Evolutionary conservation across 2,888 invertebrate species (phyloP).

Genomic region (Watsonalla cultraria): DNA sequence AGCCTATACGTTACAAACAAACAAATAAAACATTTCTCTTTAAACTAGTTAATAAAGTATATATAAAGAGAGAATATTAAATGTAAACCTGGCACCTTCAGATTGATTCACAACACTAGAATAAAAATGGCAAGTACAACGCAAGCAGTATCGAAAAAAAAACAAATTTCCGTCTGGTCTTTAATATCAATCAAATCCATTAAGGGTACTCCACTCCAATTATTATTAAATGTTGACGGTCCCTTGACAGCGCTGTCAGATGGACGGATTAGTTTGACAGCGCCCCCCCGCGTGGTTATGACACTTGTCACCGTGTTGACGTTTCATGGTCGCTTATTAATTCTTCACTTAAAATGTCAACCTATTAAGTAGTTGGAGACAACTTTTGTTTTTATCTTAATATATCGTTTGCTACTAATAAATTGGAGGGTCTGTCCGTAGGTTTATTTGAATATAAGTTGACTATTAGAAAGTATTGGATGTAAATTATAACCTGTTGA

Average conservation of each 20-base stretch:
- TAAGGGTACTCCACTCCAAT: conserved; percentile 45
- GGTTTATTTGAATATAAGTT: too few relatives aligned
- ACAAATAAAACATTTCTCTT: too few relatives aligned
- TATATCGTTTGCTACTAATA: not conserved
- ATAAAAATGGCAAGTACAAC: not conserved
- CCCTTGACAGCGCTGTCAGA: conserved; percentile 50
- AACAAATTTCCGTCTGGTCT: conserved; percentile 4
- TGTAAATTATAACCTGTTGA: too few relatives aligned
- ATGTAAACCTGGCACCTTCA: too few relatives aligned
- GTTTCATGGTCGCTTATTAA: conserved; percentile 34
- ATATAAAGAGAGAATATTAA: too few relatives aligned
- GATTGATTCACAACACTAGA: too few relatives aligned
- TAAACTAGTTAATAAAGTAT: too few relatives aligned
- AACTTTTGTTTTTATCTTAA: not conserved
- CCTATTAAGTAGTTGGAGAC: not conserved
- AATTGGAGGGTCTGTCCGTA: too few relatives aligned
- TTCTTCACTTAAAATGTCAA: conserved; percentile 14
- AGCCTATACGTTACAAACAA: too few relatives aligned
- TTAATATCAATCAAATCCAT: conserved; percentile 35
- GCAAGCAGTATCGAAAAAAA: conserved; percentile 6
- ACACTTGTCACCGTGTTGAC: conserved; percentile 24
- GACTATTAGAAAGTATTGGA: too few relatives aligned
- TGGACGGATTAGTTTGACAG: conserved; percentile 49
- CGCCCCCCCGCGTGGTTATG: conserved; percentile 40
- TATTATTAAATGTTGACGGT: conserved; percentile 53